phyloP scores from a whole-genome alignment of 2,113 vertebrate genomes.

The Cyphotilapia sp. region DNA sequence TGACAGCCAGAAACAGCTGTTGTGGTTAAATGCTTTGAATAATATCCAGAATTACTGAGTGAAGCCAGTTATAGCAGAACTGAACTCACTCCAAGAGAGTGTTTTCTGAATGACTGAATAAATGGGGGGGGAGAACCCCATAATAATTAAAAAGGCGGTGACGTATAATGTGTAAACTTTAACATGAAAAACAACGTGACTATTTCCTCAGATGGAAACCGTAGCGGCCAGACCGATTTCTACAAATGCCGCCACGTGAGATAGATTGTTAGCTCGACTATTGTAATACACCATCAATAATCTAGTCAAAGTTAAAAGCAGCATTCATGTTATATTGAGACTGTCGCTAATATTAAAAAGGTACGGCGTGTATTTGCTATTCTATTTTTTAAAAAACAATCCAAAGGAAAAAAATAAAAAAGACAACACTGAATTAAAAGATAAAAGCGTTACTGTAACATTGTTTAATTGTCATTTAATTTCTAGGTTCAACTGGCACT shows the following conservation, averaged over 20 bases:
- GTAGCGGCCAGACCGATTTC: neutral
- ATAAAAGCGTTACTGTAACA: neutral
- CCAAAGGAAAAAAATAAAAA: neutral
- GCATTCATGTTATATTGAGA: constrained; percentile 46
- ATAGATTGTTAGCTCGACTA: constrained; percentile 4
- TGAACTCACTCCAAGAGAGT: neutral
- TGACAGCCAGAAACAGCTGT: neutral
- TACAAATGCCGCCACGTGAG: neutral
- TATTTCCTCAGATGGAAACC: neutral
- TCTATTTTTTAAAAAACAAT: neutral
- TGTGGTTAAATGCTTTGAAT: neutral
- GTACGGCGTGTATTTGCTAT: constrained; percentile 1
- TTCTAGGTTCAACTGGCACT: constrained; percentile 37
- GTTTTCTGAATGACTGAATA: neutral
- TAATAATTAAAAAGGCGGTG: neutral
- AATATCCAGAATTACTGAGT: neutral
- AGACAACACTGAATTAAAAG: neutral
- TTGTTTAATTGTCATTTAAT: constrained; percentile 19
- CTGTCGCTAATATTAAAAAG: constrained; percentile 6
- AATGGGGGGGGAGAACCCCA: neutral
- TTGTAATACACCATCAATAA: neutral
- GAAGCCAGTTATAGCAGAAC: neutral
- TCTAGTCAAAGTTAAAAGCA: constrained; percentile 45
- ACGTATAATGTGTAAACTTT: constrained; percentile 6
- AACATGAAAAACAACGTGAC: neutral